Evolutionary conservation across 2,888 invertebrate species (phyloP).

Genomic region (Podotricha telesiphe): DNA sequence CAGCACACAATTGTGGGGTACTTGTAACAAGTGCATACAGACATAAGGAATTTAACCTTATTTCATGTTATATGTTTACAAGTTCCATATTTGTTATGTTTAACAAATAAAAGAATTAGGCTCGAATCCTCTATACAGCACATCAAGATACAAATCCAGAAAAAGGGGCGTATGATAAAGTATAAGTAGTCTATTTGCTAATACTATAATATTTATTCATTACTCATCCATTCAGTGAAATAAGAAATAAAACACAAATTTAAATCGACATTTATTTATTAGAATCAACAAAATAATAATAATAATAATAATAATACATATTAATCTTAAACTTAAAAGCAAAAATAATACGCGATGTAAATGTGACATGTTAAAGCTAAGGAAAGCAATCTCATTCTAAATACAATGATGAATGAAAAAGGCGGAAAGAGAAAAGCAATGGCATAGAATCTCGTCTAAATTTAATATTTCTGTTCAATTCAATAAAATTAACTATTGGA

Average conservation of each 20-base stretch:
- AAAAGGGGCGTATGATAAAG: too few relatives aligned
- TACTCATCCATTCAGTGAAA: not conserved
- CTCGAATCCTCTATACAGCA: too few relatives aligned
- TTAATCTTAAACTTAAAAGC: not conserved
- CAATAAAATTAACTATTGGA: not conserved
- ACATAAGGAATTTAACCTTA: too few relatives aligned
- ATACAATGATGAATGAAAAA: not conserved
- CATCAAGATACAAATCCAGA: too few relatives aligned
- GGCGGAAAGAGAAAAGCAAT: not conserved
- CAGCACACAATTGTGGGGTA: too few relatives aligned
- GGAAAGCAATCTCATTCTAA: not conserved
- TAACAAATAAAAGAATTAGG: too few relatives aligned
- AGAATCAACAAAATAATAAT: not conserved
- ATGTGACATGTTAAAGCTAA: slow-evolving; percentile 10
- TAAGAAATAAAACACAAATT: not conserved
- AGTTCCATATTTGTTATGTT: too few relatives aligned
- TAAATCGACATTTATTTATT: slow-evolving; percentile 13
- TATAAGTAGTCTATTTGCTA: too few relatives aligned
- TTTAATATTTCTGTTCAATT: too few relatives aligned
- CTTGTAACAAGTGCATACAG: too few relatives aligned
- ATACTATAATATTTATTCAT: too few relatives aligned
- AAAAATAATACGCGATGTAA: not conserved
- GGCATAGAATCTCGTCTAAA: not conserved
- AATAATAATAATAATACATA: not conserved
- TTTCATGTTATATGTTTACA: too few relatives aligned